These are phyloP conservation scores for Autographa pulchrina DNA, from an alignment of 2,888 invertebrate species.

Conservation along the genomic window DNA sequence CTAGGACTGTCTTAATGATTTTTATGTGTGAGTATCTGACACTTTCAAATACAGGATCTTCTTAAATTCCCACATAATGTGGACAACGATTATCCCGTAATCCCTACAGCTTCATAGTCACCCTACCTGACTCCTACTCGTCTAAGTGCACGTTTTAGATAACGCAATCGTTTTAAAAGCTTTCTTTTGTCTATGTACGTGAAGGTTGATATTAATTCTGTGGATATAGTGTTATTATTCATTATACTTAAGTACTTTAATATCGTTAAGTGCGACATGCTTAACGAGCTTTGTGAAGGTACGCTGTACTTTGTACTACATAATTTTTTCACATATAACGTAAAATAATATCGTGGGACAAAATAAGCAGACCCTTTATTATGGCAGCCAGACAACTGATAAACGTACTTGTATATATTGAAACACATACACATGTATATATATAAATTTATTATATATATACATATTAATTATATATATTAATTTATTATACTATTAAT, in stretches of 20 bases:
- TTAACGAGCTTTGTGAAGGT: not conserved
- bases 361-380: too few species aligned
- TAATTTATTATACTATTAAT: too few species aligned
- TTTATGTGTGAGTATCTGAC: too few species aligned
- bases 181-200: constrained; percentile 21
- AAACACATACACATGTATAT: too few species aligned
- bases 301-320: not conserved
- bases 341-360: too few species aligned
- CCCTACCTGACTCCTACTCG: constrained; percentile 38
- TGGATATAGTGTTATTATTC: constrained; percentile 11
- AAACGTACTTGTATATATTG: too few species aligned
- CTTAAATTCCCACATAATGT: not conserved
- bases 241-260: constrained; percentile 6
- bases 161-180: constrained; percentile 43
- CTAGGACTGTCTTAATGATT: too few species aligned
- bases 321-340: not conserved
- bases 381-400: too few species aligned
- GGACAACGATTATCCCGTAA: constrained; percentile 7
- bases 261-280: constrained; percentile 11
- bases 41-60: too few species aligned
- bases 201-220: constrained; percentile 5
- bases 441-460: too few species aligned
- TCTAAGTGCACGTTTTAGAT: constrained; percentile 37
- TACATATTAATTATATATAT: too few species aligned
- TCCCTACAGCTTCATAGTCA: constrained; percentile 23